phyloP scores from a whole-genome alignment of 2,797 vertebrate species.

The Uromys caudimaculatus region DNA sequence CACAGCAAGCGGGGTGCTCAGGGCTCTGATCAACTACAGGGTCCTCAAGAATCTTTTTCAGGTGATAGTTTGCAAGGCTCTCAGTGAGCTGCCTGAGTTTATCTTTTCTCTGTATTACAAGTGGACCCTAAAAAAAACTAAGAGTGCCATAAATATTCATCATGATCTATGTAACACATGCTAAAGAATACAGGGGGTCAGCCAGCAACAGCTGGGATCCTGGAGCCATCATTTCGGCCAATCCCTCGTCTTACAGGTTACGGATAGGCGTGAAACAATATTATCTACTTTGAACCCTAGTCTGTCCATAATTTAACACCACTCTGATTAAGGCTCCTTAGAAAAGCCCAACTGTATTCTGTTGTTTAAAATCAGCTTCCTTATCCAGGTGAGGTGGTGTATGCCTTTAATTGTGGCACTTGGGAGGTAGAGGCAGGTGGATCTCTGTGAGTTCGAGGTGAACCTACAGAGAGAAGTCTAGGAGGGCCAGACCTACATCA shows the following conservation, averaged over 20 bases:
- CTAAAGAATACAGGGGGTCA: not conserved
- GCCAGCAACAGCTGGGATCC: not conserved
- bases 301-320: not conserved
- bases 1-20: not conserved
- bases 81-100: not conserved
- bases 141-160: conserved; percentile 7
- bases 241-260: not conserved
- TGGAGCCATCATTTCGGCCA: not conserved
- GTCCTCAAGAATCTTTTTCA: not conserved
- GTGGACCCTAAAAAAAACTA: not conserved
- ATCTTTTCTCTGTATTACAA: not conserved
- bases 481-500: not conserved
- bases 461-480: not conserved
- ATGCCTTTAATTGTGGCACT: not conserved
- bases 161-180: not conserved
- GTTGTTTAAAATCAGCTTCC: conserved; percentile 25
- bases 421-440: not conserved
- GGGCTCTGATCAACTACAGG: not conserved
- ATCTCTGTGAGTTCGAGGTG: not conserved
- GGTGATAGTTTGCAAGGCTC: not conserved
- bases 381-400: no score
- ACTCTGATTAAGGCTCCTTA: conserved; percentile 10
- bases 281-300: not conserved
- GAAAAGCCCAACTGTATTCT: not conserved
- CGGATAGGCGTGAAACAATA: not conserved